Evolutionary conservation across 2,888 invertebrate species (phyloP).

Genomic region (Enoplolaimus lenunculus): DNA sequence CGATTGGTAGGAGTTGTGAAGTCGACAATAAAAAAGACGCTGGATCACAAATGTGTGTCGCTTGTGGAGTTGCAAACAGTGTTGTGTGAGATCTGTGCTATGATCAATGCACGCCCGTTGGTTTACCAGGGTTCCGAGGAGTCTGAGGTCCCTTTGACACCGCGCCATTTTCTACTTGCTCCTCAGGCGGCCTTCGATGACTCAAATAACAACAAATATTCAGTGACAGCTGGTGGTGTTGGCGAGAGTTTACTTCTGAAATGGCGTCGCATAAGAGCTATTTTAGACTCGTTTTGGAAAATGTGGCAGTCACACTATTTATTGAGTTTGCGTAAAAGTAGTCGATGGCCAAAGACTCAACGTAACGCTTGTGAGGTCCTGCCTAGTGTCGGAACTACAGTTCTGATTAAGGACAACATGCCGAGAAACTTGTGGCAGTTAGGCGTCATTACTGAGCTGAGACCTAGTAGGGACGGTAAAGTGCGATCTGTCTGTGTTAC

Average conservation of each 20-base stretch:
- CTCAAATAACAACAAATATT: no score
- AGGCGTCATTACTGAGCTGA: neutral
- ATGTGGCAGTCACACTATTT: neutral
- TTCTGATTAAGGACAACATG: neutral
- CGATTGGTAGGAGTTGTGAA: no score
- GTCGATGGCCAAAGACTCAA: constrained; percentile 19
- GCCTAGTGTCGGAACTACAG: neutral
- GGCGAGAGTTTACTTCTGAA: neutral
- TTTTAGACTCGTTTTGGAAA: neutral
- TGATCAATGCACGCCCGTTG: neutral
- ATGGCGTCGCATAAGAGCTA: neutral
- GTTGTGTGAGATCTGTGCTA: neutral
- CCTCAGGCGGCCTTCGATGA: no score
- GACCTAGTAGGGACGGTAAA: neutral
- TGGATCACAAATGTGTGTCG: no score
- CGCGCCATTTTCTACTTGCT: neutral
- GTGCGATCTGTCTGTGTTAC: neutral
- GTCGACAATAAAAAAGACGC: neutral
- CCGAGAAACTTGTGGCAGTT: constrained; percentile 4
- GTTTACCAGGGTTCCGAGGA: no score
- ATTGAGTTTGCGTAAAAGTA: neutral
- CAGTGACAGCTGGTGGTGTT: no score
- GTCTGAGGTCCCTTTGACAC: no score
- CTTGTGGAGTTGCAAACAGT: constrained; percentile 6
- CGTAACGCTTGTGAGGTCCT: neutral